Conservation (phyloP, 2,797 vertebrate species). For the Babyrousa celebensis region DNA sequence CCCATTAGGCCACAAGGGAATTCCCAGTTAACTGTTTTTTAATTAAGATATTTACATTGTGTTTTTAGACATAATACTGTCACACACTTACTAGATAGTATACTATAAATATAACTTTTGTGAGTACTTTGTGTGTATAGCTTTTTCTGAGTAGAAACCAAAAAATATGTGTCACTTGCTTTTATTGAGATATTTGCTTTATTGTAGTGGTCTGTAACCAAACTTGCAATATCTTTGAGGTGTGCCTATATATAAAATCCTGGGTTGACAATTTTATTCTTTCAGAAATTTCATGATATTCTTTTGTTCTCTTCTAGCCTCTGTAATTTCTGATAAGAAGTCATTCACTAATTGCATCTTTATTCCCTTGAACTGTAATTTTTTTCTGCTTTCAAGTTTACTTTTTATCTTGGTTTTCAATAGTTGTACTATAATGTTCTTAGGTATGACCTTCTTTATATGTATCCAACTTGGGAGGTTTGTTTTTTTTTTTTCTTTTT, state of each 20-base stretch:
- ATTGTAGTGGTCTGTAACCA: not conserved
- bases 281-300: not conserved
- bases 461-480: not conserved
- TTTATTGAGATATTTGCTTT: not conserved
- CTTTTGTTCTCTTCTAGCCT: not conserved
- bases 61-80: not conserved
- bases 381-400: not conserved
- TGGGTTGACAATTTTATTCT: not conserved
- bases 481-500: no score
- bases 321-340: not conserved
- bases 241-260: not conserved
- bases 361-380: not conserved
- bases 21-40: not conserved
- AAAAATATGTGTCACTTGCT: not conserved
- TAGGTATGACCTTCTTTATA: not conserved
- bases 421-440: not conserved
- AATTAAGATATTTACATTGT: not conserved
- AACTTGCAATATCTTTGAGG: not conserved
- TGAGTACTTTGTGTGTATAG: not conserved
- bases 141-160: not conserved
- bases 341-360: slow-evolving; percentile 5
- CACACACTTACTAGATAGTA: not conserved
- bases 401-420: not conserved
- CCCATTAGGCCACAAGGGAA: no score
- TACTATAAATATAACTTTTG: not conserved